Evolutionary conservation across 2,113 vertebrate genomes (phyloP).

Genomic region (Pachyramphus minor): DNA sequence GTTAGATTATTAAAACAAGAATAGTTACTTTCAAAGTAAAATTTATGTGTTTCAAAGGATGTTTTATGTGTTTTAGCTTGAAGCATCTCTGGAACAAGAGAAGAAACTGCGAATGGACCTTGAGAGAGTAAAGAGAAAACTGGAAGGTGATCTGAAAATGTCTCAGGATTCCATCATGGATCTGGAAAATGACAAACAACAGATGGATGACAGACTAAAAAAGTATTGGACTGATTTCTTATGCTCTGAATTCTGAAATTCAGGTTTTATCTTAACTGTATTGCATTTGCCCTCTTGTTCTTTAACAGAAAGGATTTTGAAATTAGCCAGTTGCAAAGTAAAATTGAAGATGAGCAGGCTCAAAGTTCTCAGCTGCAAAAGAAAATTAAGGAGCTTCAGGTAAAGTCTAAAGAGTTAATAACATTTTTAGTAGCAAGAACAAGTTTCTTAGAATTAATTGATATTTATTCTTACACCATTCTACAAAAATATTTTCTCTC

Average conservation of each 20-base stretch:
- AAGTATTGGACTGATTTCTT: slow-evolving; percentile 65
- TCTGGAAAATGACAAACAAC: slow-evolving; percentile 68
- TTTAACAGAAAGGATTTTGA: slow-evolving; percentile 84
- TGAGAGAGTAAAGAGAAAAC: slow-evolving; percentile 79
- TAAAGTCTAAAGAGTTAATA: neutral
- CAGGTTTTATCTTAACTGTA: neutral
- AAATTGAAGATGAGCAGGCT: slow-evolving; percentile 78
- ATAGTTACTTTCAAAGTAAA: neutral
- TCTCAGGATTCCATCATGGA: slow-evolving; percentile 73
- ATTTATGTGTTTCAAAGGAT: neutral
- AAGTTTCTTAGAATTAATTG: neutral
- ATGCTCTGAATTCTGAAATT: neutral
- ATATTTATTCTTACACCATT: neutral
- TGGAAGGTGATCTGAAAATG: slow-evolving; percentile 79
- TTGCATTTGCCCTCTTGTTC: neutral
- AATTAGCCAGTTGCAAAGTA: slow-evolving; percentile 76
- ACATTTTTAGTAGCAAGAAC: neutral
- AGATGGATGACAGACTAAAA: slow-evolving; percentile 80
- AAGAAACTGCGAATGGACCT: slow-evolving; percentile 81
- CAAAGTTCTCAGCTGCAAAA: slow-evolving; percentile 80
- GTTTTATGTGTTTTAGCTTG: slow-evolving; percentile 58
- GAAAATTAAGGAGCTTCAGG: slow-evolving; percentile 80
- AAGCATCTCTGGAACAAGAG: slow-evolving; percentile 81
- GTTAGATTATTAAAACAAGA: neutral
- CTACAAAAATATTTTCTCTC: neutral